phyloP scores from a whole-genome alignment of 2,888 invertebrate genomes.

The Lottia gigantea region DNA sequence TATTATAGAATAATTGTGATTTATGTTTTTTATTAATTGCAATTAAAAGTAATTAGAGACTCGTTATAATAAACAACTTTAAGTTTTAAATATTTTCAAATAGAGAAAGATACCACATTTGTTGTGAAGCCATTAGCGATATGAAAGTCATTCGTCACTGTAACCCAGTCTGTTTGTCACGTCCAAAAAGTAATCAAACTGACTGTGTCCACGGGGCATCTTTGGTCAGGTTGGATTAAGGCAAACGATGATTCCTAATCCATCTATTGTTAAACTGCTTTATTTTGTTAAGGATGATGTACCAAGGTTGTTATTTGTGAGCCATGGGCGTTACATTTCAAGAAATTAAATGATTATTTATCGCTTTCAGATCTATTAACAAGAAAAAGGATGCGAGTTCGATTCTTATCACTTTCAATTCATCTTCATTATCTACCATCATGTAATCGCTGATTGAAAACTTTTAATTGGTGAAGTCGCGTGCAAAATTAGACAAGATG shows the following conservation, averaged over 20 bases:
- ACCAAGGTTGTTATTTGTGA: conserved; percentile 1
- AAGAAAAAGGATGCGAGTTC: background rate
- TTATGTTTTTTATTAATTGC: no score
- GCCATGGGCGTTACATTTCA: background rate
- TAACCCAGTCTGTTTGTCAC: background rate
- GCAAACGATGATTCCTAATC: no score
- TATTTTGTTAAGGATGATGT: background rate
- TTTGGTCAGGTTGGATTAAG: background rate
- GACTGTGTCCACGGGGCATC: conserved; percentile 7
- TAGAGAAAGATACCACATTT: background rate
- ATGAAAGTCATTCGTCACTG: background rate
- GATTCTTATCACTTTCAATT: background rate
- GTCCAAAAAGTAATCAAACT: conserved; percentile 6
- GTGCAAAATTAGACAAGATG: conserved; percentile 13
- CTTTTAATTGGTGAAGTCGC: conserved; percentile 17
- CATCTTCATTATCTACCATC: background rate
- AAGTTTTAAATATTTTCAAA: background rate
- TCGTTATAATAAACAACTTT: no score
- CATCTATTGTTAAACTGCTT: background rate
- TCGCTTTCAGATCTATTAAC: background rate
- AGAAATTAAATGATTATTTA: background rate
- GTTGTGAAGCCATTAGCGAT: background rate
- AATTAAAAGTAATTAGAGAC: no score
- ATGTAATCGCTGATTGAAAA: conserved; percentile 11
- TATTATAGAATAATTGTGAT: no score